Base-by-base conservation (phyloP, 2,888 invertebrate genomes). In the Rhamphomyia laevipes region DNA sequence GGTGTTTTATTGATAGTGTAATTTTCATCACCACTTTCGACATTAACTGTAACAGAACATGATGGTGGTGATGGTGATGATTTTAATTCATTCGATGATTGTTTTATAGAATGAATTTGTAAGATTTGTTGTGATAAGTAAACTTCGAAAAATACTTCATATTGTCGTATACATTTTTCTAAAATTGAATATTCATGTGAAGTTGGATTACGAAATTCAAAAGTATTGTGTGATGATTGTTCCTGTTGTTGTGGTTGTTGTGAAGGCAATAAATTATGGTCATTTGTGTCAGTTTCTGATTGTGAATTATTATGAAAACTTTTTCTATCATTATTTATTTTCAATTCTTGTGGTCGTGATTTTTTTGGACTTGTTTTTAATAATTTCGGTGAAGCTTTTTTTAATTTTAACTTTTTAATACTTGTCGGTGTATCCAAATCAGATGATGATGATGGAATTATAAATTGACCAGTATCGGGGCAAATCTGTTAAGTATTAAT, bases 151-250 rank as follows among this genome's bases (percentile, higher is more conserved):
- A 77, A 77, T 27, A 69, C 65, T 61, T 79, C 76, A 51, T 78
- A 79, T 52, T 76, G 74, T 43, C 74, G 67, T 31, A 78, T 67
- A 59, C 78, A 78, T 57, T 77, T 77, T 58, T 77, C 77, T 27
- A 78, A 56, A 60, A 76, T 74, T 7, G 76, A 70, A 49, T 71
- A 73, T 37, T 65, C 67, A 41, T 64, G 58, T 9, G 55, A 55
- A 23, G 42, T 42, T 27, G 42, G 42, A n/a, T n/a, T n/a, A 5
- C 35, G 13, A 35, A 35, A 35, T 35, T 35, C 35, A n/a, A 6
- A 13, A 13, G 33, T 33, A 13, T 10, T 35, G 5, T 13, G 7
- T 13, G 9, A 35, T 5, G 46, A 15, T 9, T 44, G 47, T 41
- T 51, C 46, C 4, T 43, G 23, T n/a, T 46, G 47, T 42, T 49